Percentiles rank a stretch among this genome's conserved stretches.
Evolutionary conservation across 2,113 vertebrate species (phyloP).

Genomic region (Xiphophorus hellerii): DNA sequence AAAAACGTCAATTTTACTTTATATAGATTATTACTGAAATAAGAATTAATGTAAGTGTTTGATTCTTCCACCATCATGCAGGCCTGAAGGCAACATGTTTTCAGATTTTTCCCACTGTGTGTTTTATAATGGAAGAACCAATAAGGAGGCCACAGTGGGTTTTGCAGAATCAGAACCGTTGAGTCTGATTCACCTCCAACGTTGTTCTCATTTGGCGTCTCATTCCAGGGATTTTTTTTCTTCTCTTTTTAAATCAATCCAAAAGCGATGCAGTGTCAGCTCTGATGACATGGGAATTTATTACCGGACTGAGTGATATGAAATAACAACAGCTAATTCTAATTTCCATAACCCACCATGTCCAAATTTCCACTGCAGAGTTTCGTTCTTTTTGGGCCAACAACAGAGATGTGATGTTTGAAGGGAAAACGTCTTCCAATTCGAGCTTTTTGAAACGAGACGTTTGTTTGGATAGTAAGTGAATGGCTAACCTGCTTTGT

Average conservation of each 20-base stretch:
- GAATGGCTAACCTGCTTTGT: constrained; percentile 6
- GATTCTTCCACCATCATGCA: constrained; percentile 17
- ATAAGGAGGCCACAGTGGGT: constrained; percentile 51
- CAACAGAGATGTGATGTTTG: constrained; percentile 23
- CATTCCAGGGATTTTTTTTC: constrained; percentile 35
- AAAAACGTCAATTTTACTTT: no score
- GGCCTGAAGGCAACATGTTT: constrained; percentile 36
- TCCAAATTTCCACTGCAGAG: constrained; percentile 48
- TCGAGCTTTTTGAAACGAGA: neutral
- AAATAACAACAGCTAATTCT: constrained; percentile 45
- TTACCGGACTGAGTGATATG: constrained; percentile 43
- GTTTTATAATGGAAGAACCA: constrained; percentile 26
- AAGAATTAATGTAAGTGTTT: constrained; percentile 21
- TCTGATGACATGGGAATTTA: constrained; percentile 48
- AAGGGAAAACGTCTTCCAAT: neutral
- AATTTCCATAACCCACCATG: constrained; percentile 40
- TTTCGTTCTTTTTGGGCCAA: constrained; percentile 10
- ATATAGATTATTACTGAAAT: constrained; percentile 42
- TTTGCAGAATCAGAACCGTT: constrained; percentile 26
- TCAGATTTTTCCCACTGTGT: constrained; percentile 6
- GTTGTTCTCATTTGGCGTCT: constrained; percentile 15
- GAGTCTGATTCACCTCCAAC: constrained; percentile 35
- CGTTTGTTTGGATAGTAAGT: neutral
- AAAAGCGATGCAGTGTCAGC: neutral
- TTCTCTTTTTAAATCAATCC: constrained; percentile 32